Conservation (phyloP, 2,888 invertebrate species). For the Melanotus villosus region DNA sequence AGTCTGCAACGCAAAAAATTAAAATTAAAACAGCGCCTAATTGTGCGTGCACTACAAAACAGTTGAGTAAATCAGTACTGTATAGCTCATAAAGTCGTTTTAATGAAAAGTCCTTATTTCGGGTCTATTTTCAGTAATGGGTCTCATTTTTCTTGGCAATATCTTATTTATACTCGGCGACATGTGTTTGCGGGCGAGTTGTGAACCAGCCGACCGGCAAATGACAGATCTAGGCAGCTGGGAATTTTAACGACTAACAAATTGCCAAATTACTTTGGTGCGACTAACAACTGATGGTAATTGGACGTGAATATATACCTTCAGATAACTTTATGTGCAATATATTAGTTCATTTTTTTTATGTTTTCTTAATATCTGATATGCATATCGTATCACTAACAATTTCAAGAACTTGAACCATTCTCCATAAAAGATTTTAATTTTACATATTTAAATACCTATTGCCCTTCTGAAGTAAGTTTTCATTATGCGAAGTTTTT, state of each 20-base stretch:
- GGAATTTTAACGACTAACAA: constrained; percentile 71
- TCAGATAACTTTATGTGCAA: constrained; percentile 46
- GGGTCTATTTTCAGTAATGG: constrained; percentile 44
- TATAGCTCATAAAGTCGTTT: not conserved
- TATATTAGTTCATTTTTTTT: constrained; percentile 45
- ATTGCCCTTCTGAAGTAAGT: too few relatives aligned
- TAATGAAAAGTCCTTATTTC: constrained; percentile 13
- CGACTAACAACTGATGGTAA: constrained; percentile 67
- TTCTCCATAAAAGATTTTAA: too few relatives aligned
- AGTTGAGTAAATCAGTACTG: too few relatives aligned
- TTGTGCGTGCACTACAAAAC: too few relatives aligned
- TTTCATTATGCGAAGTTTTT: too few relatives aligned
- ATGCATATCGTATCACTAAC: constrained; percentile 10
- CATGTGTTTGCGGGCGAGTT: constrained; percentile 68
- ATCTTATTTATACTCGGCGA: constrained; percentile 59
- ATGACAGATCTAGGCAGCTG: constrained; percentile 69
- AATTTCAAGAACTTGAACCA: not conserved
- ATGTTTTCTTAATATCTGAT: constrained; percentile 21
- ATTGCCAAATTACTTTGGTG: constrained; percentile 69
- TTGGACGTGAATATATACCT: constrained; percentile 68
- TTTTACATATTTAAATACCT: too few relatives aligned
- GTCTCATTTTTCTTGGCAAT: constrained; percentile 49
- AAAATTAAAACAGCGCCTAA: too few relatives aligned
- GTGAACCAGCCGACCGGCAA: constrained; percentile 68
- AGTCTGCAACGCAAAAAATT: too few relatives aligned